Base-by-base conservation (phyloP, 2,113 vertebrate genomes). In the Cnemophilus loriae region DNA sequence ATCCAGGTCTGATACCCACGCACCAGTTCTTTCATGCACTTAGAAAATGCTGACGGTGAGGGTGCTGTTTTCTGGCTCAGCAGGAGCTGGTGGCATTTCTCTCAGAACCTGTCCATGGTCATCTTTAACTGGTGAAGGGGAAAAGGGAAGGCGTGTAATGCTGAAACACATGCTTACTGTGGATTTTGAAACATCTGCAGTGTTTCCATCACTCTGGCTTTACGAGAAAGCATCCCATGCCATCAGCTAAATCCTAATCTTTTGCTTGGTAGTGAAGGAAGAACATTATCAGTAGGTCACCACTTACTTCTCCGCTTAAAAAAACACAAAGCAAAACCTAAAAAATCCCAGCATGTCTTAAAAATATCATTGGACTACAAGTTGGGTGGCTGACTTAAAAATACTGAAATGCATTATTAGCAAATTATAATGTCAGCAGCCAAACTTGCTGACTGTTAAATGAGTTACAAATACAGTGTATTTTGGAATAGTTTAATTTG, bases 401-500 rank as follows among this genome's bases (percentile, higher is more conserved):
- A 83, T 70, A 69, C 50, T 50, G 37, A 85, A 87, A 61, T 84
- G 37, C 73, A 44, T 92, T 92, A 74, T 79, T 77, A 92, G 55
- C 27, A 86, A 73, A 81, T 95, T 39, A 64, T n/a, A 39, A 91
- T 89, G 79, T 90, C 88, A 84, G 57, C 1, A 1, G 24, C 75
- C 75, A 81, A 69, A 67, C 67, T 79, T 85, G 23, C 55, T 85
- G 84, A 63, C 84, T 74, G 21, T 74, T 63, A 67, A 84, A 50
- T 53, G 74, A 85, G 44, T 91, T 92, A 80, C 79, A 88, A 90
- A 78, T 84, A n/a, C 75, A 68, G 47, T 60, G 57, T 83, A 30
- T 87, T 84, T 94, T 93, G 57, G 65, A 93, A 88, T 73, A 78
- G 88, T 94, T 94, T 88, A 78, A 88, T 90, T 86, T 94, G 85